Evolutionary conservation across 2,113 vertebrate species (phyloP), one percentile per base, ranked within the genome.

Genomic region (Ia io): DNA sequence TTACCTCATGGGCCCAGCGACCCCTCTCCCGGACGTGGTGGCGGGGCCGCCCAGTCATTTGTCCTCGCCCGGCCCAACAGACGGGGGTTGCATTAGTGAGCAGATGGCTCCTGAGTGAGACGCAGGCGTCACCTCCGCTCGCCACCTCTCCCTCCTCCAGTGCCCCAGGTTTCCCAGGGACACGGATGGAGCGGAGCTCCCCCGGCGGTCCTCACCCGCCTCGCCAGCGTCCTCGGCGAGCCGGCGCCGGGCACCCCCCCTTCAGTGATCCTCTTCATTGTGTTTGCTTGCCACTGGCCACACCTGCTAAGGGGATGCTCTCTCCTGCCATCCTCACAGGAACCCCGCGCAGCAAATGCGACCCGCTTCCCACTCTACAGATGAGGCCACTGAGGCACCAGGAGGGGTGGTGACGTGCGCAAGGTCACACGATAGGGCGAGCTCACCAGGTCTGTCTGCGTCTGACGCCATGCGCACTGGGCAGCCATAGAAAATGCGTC

Each of bases 1-100:
- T 99, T 98, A 98, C 98, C 98, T 98, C 98, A 98, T 98, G 96
- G 97, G 97, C 97, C 96, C 95, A 88, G 97, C 97, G 97, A 98
- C 96, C 97, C 97, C 97, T 98, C 98, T 98, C 97, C 95, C 97
- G 25, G 2, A 93, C 98, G 93, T 90, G 65, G 80, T 69, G 53
- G 91, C 94, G 87, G 95, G 96, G 96, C 95, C 80, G 96, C 97
- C 93, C 91, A 93, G 97, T 97, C 97, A 98, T 98, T 98, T 98
- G 98, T 98, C 96, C 98, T 98, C 73, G 78, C 97, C 96, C 80
- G 4, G 63, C 92, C 96, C 98, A 98, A 98, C 98, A 98, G 95
- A 92, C 37, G 3, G 95, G 95, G 97, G 97, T 93, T 97, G 97
- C 98, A 97, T 98, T 98, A 98, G 97, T 76, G 97, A 97, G 98